Base-by-base conservation (phyloP, 2,888 invertebrate genomes). In the Physocephala rufipes region DNA sequence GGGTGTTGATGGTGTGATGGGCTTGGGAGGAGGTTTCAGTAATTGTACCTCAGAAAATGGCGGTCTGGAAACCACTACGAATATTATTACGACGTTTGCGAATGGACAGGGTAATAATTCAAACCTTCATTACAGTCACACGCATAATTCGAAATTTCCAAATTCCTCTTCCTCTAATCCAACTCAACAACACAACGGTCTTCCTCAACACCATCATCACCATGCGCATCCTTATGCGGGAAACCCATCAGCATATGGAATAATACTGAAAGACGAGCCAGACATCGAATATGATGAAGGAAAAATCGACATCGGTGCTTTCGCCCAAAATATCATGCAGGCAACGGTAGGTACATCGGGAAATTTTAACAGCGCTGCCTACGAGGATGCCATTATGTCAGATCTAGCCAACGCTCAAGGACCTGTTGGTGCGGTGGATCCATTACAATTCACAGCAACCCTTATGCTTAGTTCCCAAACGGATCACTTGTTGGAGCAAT, bases 311-410 rank as follows among this genome's bases (percentile, higher is more conserved):
- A 86, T 86, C 45, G 81, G 82, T 1, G 83, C 81, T 26, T 85
- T 85, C 70, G 80, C 84, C 4, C 85, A 86, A 67, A 86, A 85
- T 64, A 83, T 83, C 2, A 79, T 84, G 1, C 82, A 84, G 51
- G 85, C 84, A 0, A 81, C 82, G 0, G 81, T 83, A 77, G 80
- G 81, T 53, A 79, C 78, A 74, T 72, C 77, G 49, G 79, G 79
- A 0, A 78, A 76, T 70, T 82, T 82, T 73, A 81, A 87, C 88
- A 73, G 89, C 90, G 84, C 89, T 88, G 82, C 76, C 12, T 93
- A 93, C 79, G 92, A 92, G 58, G 93, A 93, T 78, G 91, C 93
- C 7, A 93, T 95, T 90, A 94, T 95, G 89, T 93, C 93, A 16
- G 94, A 94, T 81, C 90, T 94, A 88, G 92, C 91, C 45, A 77